A percentile compares a stretch with the other conserved stretches of the same genome.
These are phyloP conservation scores for Allacma fusca DNA, from an alignment of 2,888 invertebrate species.

Conservation along the genomic window DNA sequence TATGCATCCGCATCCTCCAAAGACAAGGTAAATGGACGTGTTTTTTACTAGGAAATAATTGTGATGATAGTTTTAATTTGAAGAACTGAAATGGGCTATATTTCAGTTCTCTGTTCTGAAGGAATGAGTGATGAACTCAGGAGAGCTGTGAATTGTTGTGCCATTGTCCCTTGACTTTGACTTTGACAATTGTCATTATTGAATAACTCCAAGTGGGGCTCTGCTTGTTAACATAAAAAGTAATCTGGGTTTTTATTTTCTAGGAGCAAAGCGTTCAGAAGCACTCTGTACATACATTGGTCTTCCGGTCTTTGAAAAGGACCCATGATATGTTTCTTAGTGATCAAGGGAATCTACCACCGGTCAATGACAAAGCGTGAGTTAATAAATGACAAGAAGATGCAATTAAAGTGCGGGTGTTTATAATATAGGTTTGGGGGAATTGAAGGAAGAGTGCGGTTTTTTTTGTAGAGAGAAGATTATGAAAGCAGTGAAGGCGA, in stretches of 20 bases:
- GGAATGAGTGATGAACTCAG: background rate
- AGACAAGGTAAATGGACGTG: constrained; percentile 40
- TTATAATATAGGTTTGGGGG: no score
- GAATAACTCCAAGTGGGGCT: no score
- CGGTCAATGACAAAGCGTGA: constrained; percentile 83
- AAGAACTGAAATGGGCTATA: no score
- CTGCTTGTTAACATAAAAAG: background rate
- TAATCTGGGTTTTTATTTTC: constrained; percentile 21
- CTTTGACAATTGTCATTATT: no score
- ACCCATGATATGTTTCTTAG: constrained; percentile 97
- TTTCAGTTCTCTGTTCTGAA: no score
- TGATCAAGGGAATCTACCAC: constrained; percentile 85
- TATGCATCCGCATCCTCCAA: no score
- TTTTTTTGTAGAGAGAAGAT: constrained; percentile 74
- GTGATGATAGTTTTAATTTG: no score
- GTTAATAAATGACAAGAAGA: constrained; percentile 36
- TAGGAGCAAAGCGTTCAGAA: constrained; percentile 74
- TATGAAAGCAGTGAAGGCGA: constrained; percentile 77
- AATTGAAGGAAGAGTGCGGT: no score
- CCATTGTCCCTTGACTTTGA: no score
- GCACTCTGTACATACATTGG: constrained; percentile 95
- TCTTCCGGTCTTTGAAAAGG: constrained; percentile 94
- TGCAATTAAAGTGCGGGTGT: no score
- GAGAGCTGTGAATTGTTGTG: no score
- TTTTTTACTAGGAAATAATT: no score